These are phyloP conservation scores for Akabosia matsudoensis DNA, from an alignment of 1,140 invertebrate species.

Conservation along the genomic window DNA sequence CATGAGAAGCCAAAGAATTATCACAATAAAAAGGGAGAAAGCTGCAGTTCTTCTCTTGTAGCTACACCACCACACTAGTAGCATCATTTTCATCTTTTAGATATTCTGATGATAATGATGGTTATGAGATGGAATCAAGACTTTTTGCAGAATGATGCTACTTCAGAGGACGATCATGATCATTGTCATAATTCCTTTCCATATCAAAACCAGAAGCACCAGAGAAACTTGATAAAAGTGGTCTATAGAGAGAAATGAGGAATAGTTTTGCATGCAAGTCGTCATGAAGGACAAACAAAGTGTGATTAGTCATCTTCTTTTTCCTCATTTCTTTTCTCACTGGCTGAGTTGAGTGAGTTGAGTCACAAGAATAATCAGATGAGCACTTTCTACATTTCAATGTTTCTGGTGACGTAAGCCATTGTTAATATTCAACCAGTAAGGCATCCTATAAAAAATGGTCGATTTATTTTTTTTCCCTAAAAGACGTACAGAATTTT, in stretches of 20 bases:
- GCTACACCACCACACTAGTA: neutral
- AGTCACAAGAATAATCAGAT: conserved; percentile 2
- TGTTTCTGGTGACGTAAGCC: neutral
- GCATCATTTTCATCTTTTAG: neutral
- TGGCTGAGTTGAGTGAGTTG: neutral
- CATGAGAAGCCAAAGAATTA: neutral
- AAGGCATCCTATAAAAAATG: neutral
- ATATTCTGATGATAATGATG: neutral
- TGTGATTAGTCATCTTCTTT: neutral
- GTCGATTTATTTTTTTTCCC: neutral
- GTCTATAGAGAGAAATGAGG: too few species aligned
- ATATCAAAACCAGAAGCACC: neutral
- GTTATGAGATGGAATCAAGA: conserved; percentile 16
- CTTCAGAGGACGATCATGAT: neutral
- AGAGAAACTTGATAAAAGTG: neutral
- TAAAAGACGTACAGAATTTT: neutral
- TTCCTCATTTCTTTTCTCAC: neutral
- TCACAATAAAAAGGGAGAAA: conserved; percentile 7
- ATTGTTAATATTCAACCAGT: neutral
- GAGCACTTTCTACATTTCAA: neutral
- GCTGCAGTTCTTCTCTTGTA: neutral
- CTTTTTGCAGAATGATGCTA: neutral
- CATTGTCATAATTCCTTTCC: neutral
- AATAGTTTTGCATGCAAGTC: too few species aligned
- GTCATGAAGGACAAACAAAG: neutral